A percentile compares a stretch with the other conserved stretches of the same genome.
Conservation (phyloP, 1,140 invertebrate species). For the Acromyrmex echinatior region DNA sequence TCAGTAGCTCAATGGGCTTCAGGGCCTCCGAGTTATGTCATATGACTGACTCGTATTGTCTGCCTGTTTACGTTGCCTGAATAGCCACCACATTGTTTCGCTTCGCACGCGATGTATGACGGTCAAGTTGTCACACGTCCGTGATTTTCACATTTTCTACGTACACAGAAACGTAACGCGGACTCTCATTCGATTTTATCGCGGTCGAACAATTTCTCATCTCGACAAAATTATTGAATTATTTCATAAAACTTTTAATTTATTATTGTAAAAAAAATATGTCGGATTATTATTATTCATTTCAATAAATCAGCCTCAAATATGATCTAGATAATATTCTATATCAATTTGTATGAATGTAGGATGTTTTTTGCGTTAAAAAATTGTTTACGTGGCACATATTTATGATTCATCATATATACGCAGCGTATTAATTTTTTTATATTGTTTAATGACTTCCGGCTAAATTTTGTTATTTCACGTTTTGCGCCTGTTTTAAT, state of each 20-base stretch:
- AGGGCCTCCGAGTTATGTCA: conserved; percentile 47
- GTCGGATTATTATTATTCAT: neutral
- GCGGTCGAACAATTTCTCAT: conserved; percentile 13
- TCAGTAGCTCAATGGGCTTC: conserved; percentile 21
- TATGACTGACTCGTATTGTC: conserved; percentile 58
- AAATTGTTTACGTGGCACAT: neutral
- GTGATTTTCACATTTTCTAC: conserved; percentile 34
- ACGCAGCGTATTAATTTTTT: conserved; percentile 11
- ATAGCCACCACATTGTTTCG: conserved; percentile 46
- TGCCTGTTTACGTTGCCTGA: conserved; percentile 47
- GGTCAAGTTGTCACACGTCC: conserved; percentile 46
- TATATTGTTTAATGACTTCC: neutral
- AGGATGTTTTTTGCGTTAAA: neutral
- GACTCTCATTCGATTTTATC: neutral
- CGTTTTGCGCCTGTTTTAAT: neutral
- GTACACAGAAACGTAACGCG: neutral
- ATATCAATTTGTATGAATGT: neutral
- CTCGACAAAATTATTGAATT: neutral
- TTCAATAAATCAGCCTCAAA: neutral
- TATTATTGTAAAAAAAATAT: neutral
- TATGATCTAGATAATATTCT: conserved; percentile 2
- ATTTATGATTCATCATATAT: neutral
- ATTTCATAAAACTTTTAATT: conserved; percentile 18
- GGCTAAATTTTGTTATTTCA: neutral
- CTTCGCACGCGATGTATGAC: conserved; percentile 38